These are phyloP conservation scores for Phaetusa simplex DNA, from an alignment of 2,113 vertebrate species.

Conservation along the genomic window DNA sequence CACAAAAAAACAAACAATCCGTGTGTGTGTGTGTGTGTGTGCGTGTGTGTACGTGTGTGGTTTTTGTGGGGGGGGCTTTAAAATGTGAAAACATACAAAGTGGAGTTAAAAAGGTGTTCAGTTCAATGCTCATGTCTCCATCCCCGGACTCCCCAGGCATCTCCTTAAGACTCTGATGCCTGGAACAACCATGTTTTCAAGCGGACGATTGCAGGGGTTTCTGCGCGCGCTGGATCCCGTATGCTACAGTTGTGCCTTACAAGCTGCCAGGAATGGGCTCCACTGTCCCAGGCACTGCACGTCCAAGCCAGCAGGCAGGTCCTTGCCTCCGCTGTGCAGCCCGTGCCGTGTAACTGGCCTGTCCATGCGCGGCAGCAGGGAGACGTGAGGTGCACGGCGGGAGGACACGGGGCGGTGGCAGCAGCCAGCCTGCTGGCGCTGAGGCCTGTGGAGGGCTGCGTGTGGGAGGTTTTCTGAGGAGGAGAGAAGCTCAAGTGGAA, in stretches of 20 bases:
- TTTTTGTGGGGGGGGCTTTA: not conserved
- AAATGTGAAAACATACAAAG: not conserved
- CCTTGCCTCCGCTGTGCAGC: not conserved
- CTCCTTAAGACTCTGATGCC: not conserved
- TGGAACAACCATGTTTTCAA: not conserved
- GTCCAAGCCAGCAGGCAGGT: not conserved
- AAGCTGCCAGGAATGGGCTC: not conserved
- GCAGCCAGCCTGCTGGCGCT: not conserved
- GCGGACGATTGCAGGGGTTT: not conserved
- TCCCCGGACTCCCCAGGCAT: not conserved
- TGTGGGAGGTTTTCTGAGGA: not conserved
- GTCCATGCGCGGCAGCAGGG: not conserved
- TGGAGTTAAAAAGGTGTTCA: not conserved
- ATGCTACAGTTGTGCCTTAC: not conserved
- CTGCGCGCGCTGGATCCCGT: accelerated
- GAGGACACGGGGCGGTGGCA: accelerated
- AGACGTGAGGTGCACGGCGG: accelerated
- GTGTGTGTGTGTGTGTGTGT: accelerated
- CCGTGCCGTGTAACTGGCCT: accelerated
- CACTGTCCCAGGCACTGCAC: not conserved
- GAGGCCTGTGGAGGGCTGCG: not conserved
- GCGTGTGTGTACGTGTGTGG: too few relatives aligned
- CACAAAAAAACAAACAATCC: not conserved
- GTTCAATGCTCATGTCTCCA: not conserved
- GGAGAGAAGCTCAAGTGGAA: not conserved